phyloP scores from a whole-genome alignment of 2,797 vertebrate genomes.

The Gymnothorax javanicus region DNA sequence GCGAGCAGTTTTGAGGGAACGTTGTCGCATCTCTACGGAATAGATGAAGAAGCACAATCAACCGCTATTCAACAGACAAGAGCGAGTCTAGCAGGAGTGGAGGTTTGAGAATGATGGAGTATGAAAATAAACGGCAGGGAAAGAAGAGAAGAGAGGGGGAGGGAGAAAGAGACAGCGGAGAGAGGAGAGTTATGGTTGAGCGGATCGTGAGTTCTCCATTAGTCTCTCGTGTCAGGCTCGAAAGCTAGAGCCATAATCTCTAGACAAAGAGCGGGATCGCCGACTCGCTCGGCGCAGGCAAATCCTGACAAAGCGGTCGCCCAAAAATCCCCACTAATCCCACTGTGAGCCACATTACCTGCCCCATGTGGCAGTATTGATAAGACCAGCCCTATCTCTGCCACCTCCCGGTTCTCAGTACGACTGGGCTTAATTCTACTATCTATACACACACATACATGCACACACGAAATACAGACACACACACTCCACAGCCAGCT shows the following conservation, averaged over 20 bases:
- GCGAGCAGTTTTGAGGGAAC: too few relatives aligned
- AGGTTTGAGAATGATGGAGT: not conserved
- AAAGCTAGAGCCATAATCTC: not conserved
- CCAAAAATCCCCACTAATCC: not conserved
- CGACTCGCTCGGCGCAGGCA: not conserved
- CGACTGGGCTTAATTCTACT: not conserved
- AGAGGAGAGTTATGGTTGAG: not conserved
- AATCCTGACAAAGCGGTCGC: not conserved
- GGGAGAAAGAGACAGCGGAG: not conserved
- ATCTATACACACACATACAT: not conserved
- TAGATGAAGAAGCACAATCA: not conserved
- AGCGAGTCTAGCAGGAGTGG: not conserved
- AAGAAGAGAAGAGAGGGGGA: not conserved
- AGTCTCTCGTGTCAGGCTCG: not conserved
- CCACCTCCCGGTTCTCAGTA: not conserved
- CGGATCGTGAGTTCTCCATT: not conserved
- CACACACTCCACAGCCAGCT: not conserved
- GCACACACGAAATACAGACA: not conserved
- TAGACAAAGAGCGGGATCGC: not conserved
- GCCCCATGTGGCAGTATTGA: not conserved
- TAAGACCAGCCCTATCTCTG: not conserved
- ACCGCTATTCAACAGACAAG: not conserved
- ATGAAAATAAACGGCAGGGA: too few relatives aligned
- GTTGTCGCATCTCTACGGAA: not conserved
- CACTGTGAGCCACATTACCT: not conserved